Conservation (phyloP, 1,140 invertebrate genomes). For the Leucophenga varia region DNA sequence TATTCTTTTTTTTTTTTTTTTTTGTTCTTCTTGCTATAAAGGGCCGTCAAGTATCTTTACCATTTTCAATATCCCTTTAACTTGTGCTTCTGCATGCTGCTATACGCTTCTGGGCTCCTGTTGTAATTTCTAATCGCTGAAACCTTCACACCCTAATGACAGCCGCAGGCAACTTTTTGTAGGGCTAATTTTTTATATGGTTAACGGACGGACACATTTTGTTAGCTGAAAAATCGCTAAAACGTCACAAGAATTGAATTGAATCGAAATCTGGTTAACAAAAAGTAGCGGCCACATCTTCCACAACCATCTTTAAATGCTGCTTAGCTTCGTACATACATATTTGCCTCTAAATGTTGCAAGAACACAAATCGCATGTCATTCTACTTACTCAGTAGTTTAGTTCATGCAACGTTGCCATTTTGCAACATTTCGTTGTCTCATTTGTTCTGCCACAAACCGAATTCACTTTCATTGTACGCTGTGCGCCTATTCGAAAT, state of each 20-base stretch:
- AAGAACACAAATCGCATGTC: no score
- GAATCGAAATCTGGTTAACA: no score
- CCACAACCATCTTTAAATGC: no score
- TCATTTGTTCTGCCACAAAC: no score
- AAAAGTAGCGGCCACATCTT: slow-evolving; percentile 4
- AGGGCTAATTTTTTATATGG: slow-evolving; percentile 2
- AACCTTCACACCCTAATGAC: slow-evolving; percentile 51
- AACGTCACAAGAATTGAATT: no score
- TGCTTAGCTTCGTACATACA: slow-evolving; percentile 33
- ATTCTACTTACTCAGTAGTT: no score
- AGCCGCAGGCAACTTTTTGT: slow-evolving; percentile 22
- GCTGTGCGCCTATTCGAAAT: no score
- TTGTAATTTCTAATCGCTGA: slow-evolving; percentile 55
- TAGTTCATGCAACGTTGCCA: neutral
- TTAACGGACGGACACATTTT: slow-evolving; percentile 26
- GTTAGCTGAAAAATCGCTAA: slow-evolving; percentile 41
- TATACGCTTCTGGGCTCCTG: slow-evolving; percentile 41
- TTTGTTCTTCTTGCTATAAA: neutral
- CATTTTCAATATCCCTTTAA: neutral
- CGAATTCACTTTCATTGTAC: no score
- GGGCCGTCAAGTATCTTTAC: neutral
- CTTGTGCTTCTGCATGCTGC: slow-evolving; percentile 27
- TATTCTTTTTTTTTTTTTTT: neutral
- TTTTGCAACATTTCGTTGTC: no score
- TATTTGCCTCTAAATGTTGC: no score